A percentile compares a stretch with the other conserved stretches of the same genome.
Evolutionary conservation across 2,113 vertebrate genomes (phyloP).

Genomic region (Labeo catla): DNA sequence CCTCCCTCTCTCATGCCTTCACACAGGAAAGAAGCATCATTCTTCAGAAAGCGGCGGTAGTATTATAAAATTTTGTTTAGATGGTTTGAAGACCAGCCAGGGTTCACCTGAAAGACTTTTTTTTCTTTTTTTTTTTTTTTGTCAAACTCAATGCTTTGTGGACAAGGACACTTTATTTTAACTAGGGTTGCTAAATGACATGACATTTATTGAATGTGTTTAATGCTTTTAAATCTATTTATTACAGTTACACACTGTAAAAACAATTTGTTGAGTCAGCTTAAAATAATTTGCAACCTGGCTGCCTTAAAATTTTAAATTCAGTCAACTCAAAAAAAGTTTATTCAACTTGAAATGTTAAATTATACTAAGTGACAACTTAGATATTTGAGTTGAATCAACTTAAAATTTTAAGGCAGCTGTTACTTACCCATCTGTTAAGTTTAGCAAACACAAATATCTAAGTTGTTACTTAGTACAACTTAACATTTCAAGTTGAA

Average conservation of each 20-base stretch:
- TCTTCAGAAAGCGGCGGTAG: neutral
- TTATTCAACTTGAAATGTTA: too few species aligned
- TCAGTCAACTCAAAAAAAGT: too few species aligned
- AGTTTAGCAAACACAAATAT: too few species aligned
- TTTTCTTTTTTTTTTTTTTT: neutral
- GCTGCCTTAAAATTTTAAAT: too few species aligned
- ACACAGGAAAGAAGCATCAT: slow-evolving; percentile 10
- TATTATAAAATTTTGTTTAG: slow-evolving; percentile 27
- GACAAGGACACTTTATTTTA: neutral
- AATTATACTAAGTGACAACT: too few species aligned
- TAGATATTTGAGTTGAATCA: too few species aligned
- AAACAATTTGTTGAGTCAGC: too few species aligned
- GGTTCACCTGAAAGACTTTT: neutral
- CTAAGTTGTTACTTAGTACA: too few species aligned
- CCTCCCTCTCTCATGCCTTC: slow-evolving; percentile 1
- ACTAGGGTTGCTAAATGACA: neutral
- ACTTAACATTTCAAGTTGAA: too few species aligned
- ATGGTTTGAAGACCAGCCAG: neutral
- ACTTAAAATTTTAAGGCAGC: too few species aligned
- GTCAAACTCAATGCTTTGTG: neutral
- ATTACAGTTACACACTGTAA: neutral
- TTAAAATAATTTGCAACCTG: too few species aligned
- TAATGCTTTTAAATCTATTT: neutral
- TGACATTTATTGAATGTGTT: neutral
- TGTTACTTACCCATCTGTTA: too few species aligned